phyloP scores from a whole-genome alignment of 2,113 vertebrate species.

The Entosphenus tridentatus region DNA sequence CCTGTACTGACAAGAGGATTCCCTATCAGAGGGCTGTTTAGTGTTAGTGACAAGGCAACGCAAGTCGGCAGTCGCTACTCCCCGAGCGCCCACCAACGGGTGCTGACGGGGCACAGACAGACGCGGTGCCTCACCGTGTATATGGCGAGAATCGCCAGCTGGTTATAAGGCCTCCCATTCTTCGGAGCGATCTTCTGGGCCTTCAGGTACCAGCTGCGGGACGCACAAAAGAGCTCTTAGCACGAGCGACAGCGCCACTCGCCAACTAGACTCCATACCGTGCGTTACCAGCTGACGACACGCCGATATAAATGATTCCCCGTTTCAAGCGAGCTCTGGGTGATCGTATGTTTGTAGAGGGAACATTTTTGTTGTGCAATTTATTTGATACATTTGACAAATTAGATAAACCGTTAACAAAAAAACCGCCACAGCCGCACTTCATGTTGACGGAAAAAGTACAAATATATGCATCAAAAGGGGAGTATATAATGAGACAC shows the following conservation, averaged over 20 bases:
- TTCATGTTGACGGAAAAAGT: too few relatives aligned
- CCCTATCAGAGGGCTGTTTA: too few relatives aligned
- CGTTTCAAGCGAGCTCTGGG: neutral
- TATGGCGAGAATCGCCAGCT: conserved; percentile 73
- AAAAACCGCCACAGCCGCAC: too few relatives aligned
- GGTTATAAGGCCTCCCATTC: conserved; percentile 88
- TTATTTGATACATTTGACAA: neutral
- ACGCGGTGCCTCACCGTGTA: conserved; percentile 49
- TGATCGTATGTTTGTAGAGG: neutral
- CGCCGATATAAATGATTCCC: neutral
- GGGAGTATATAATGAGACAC: too few relatives aligned
- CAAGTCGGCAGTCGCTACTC: neutral
- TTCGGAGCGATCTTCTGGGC: conserved; percentile 95
- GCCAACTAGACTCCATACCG: conserved; percentile 4
- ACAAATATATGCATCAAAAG: too few relatives aligned
- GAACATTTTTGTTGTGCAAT: neutral
- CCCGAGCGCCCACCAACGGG: neutral
- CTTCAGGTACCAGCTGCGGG: conserved; percentile 77
- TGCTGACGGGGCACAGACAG: too few relatives aligned
- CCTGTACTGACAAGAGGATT: too few relatives aligned
- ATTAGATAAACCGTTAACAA: neutral
- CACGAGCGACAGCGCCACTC: conserved; percentile 5
- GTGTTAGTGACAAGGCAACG: too few relatives aligned
- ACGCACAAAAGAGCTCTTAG: conserved; percentile 13
- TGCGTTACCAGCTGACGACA: neutral